Base-by-base conservation (phyloP, 2,797 vertebrate species). In the Phrynocephalus vlangalii region DNA sequence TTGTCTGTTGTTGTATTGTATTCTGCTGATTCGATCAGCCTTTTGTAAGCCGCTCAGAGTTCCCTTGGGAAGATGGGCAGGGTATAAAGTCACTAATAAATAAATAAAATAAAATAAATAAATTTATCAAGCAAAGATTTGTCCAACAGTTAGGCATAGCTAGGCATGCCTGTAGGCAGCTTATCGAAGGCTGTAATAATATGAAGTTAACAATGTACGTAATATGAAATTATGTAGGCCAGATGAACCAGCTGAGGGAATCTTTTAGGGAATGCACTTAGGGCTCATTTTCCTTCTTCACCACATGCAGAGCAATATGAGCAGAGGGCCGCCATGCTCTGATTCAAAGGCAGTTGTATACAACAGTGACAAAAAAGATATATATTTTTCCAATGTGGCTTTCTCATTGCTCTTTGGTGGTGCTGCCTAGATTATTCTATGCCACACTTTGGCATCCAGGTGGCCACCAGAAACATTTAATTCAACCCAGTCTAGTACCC, bases 141-240 rank as follows among this genome's bases (percentile, higher is more conserved):
- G 93, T 88, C 87, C 91, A 91, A 93, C 84, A 70, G 90, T 86
- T 89, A 79, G n/a, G 92, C 26, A 82, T 44, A 93, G 93, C 7
- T 82, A 68, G 77, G 26, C 22, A 44, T 30, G 66, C 82, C 85
- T 85, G 80, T 84, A 86, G 87, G 77, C 28, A 28, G 50, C 6
- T n/a, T 72, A n/a, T 10, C 71, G 50, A 48, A 44, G 90, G 30
- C 63, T 66, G 0, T 0, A 78, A 80, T 75, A 80, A 33, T 56
- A 70, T 28, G 63, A 70, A 78, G 30, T 83, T 83, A 88, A 52
- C 77, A 38, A 38, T 15, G 6, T 22, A 66, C 18, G 67, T 30
- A 79, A 83, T 24, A 28, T 72, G 60, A 7, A 67, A 79, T 84
- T 75, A 72, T 24, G 52, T 72, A 73, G 68, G 52, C 52, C n/a